Evolutionary conservation across 92 coral and sea anemone genomes (phyloP).

Genomic region (Porites rus): DNA sequence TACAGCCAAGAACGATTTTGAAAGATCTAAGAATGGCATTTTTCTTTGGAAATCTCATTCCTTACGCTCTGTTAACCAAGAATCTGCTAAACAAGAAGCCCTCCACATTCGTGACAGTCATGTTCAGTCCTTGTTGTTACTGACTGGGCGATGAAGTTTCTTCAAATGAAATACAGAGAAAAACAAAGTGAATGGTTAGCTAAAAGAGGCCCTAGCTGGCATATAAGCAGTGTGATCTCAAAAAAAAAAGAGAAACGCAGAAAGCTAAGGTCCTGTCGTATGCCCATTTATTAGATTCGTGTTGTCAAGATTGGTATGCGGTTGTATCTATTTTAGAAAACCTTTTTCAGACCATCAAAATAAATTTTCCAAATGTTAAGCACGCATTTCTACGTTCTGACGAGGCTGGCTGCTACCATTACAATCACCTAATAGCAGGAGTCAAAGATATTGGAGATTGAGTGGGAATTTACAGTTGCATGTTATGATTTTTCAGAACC

Average conservation of each 20-base stretch:
- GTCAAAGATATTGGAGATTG: no score
- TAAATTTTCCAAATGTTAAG: no score
- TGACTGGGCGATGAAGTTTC: slow-evolving; percentile 9
- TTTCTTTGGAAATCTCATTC: slow-evolving; percentile 62
- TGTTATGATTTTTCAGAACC: no score
- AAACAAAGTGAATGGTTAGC: slow-evolving; percentile 27
- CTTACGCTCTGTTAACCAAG: slow-evolving; percentile 58
- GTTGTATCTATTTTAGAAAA: slow-evolving; percentile 52
- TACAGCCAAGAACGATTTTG: slow-evolving; percentile 39
- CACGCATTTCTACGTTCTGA: no score
- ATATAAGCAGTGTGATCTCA: slow-evolving; percentile 42
- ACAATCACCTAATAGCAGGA: no score
- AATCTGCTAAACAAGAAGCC: slow-evolving; percentile 48
- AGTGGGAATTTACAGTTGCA: no score
- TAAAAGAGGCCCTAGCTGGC: slow-evolving; percentile 28
- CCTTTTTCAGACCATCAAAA: slow-evolving; percentile 6
- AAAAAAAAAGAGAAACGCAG: background rate
- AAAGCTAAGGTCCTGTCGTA: slow-evolving; percentile 29
- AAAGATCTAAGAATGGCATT: slow-evolving; percentile 20
- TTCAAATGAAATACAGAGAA: slow-evolving; percentile 23
- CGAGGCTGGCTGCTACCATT: no score
- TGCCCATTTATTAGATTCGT: slow-evolving; percentile 59
- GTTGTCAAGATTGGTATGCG: slow-evolving; percentile 69
- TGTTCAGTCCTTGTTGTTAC: slow-evolving; percentile 9
- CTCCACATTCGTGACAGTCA: no score